Conservation (phyloP, 2,888 invertebrate species). For the Macropis europaea region DNA sequence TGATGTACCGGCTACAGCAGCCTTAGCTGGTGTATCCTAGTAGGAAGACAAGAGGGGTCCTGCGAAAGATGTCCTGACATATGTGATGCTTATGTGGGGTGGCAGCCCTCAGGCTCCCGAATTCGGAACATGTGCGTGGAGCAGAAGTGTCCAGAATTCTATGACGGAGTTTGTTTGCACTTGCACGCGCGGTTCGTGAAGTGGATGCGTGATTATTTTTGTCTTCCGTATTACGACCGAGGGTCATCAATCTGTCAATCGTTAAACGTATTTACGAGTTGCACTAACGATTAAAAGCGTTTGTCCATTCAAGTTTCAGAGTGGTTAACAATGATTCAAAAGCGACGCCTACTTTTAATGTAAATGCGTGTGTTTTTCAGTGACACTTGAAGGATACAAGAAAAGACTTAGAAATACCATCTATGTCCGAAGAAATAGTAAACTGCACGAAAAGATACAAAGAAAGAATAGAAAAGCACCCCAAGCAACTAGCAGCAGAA, state of each 20-base stretch:
- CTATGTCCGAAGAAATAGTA: too few relatives aligned
- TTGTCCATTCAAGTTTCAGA: background rate
- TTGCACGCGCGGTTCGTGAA: conserved; percentile 59
- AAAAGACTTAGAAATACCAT: too few relatives aligned
- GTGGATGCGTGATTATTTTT: conserved; percentile 65
- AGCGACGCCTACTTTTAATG: background rate
- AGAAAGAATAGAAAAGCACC: too few relatives aligned
- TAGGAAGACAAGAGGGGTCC: conserved; percentile 47
- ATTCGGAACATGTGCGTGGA: conserved; percentile 71
- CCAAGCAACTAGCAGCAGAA: too few relatives aligned
- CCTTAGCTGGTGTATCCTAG: conserved; percentile 49
- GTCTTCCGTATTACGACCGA: conserved; percentile 30
- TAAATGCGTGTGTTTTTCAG: too few relatives aligned
- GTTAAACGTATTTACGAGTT: conserved; percentile 5
- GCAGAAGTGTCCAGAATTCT: conserved; percentile 71
- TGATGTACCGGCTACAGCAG: conserved; percentile 18
- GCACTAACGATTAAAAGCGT: background rate
- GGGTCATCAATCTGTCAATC: conserved; percentile 36
- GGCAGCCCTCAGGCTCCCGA: conserved; percentile 61
- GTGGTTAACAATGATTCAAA: background rate
- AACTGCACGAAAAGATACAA: too few relatives aligned
- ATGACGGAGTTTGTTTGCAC: conserved; percentile 72
- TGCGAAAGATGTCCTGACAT: conserved; percentile 70
- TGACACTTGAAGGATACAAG: too few relatives aligned
- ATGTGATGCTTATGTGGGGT: conserved; percentile 74